A percentile compares a stretch with the other conserved stretches of the same genome.
Evolutionary conservation across 2,888 invertebrate species (phyloP).

Genomic region (Nipponacmea schrenckii): DNA sequence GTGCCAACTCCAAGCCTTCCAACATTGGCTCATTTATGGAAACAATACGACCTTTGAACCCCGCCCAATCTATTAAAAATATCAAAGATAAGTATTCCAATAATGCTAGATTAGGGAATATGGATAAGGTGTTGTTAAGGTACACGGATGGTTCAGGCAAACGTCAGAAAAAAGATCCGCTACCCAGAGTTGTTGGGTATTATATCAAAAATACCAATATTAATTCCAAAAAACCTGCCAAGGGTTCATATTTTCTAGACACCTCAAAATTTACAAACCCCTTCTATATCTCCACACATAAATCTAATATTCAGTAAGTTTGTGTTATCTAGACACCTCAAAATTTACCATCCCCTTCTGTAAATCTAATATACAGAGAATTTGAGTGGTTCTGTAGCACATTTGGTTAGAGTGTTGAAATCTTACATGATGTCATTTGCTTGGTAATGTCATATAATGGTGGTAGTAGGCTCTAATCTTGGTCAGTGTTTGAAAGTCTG

Average conservation of each 20-base stretch:
- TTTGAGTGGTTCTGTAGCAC: too few relatives aligned
- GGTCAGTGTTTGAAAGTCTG: too few relatives aligned
- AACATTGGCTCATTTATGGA: conserved; percentile 33
- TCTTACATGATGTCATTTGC: too few relatives aligned
- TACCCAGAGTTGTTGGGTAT: neutral
- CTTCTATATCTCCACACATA: conserved; percentile 45
- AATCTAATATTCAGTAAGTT: neutral
- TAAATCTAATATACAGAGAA: too few relatives aligned
- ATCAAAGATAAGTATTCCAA: conserved; percentile 17
- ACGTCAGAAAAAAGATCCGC: conserved; percentile 27
- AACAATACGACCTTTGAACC: conserved; percentile 39
- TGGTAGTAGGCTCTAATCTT: too few relatives aligned
- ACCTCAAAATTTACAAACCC: conserved; percentile 46
- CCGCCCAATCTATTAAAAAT: conserved; percentile 27
- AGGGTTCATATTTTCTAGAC: conserved; percentile 40
- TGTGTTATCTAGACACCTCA: too few relatives aligned
- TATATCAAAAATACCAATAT: neutral
- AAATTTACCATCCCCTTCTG: too few relatives aligned
- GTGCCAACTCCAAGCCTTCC: conserved; percentile 19
- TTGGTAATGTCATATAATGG: too few relatives aligned
- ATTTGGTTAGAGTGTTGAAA: too few relatives aligned
- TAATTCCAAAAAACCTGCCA: neutral
- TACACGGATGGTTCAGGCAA: conserved; percentile 48
- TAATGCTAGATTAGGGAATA: conserved; percentile 20
- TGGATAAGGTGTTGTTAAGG: conserved; percentile 40